Percentiles rank a stretch among this genome's conserved stretches.
These are phyloP conservation scores for Callipepla squamata DNA, from an alignment of 2,113 vertebrate species.

Conservation along the genomic window DNA sequence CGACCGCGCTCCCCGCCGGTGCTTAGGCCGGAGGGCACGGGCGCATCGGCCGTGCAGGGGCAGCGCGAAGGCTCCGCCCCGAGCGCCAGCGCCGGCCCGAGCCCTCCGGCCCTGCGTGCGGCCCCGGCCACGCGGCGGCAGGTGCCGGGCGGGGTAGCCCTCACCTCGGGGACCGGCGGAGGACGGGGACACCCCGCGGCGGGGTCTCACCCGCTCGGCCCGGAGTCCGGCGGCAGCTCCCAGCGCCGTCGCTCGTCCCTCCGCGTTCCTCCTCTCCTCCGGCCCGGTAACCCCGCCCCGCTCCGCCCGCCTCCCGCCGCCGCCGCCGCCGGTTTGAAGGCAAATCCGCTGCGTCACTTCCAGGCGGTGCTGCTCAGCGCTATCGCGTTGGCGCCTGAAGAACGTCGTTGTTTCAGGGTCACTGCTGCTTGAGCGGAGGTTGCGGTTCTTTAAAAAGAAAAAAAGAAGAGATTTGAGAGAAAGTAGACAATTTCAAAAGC, in stretches of 20 bases:
- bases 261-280: background rate
- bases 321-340: constrained; percentile 44
- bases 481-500: fast-evolving
- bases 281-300: background rate
- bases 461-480: no score
- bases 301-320: background rate
- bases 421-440: fast-evolving
- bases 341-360: constrained; percentile 66
- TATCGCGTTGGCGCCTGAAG: background rate
- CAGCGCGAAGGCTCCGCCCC: background rate
- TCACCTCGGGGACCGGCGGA: background rate
- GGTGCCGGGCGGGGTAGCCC: background rate
- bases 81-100: background rate
- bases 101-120: no score
- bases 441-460: background rate
- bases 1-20: no score
- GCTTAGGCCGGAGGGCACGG: no score
- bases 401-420: background rate
- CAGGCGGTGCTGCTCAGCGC: background rate
- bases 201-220: background rate
- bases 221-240: background rate
- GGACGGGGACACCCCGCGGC: no score
- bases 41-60: no score
- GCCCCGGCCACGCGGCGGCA: no score
- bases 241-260: background rate